Evolutionary conservation across 2,888 invertebrate genomes (phyloP), one percentile per base, ranked within the genome.

Genomic region (Polyploca ridens): DNA sequence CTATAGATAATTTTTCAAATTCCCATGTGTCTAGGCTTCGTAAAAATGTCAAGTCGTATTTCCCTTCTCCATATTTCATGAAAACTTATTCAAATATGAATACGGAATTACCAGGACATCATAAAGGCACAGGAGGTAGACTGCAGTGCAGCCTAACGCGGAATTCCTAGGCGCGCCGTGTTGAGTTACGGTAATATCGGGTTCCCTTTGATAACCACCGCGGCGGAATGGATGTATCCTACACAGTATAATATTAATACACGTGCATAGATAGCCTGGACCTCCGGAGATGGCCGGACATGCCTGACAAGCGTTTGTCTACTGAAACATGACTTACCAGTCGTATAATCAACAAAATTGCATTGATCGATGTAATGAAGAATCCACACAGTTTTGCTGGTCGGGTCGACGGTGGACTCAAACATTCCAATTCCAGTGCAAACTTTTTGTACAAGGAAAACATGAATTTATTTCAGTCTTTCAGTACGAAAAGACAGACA

Each of bases 151-250:
- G 78, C 81, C 80, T 81, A 85, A 86, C 76, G 78, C 84, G 81
- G 83, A 82, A 88, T 88, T 85, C 85, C 87, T 87, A 82, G 80
- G 74, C 83, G 78, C 79, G 78, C 86, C 77, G 88, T 88, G 82
- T 89, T 84, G 83, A 83, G 85, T 89, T 89, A 87, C 89, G 79
- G 76, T 69, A 69, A 82, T 84, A 83, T 88, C 85, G 78, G 72
- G 84, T 88, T 87, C 76, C 78, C 89, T 90, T 90, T 90, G 90
- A 86, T 76, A 63, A 62, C 68, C 70, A 68, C 68, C 64, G 49
- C 61, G 61, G 41, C 61, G 61, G 60, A 38, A 35, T 60, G 60
- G 60, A 38, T 19, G 41, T 19, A 61, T 19, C 44, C 10, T 19
- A 38, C 19, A 61, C 61, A 19, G 19, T 54, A 54, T 54, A 54